phyloP scores from a whole-genome alignment of 2,113 vertebrate species.

The Fregata magnificens region DNA sequence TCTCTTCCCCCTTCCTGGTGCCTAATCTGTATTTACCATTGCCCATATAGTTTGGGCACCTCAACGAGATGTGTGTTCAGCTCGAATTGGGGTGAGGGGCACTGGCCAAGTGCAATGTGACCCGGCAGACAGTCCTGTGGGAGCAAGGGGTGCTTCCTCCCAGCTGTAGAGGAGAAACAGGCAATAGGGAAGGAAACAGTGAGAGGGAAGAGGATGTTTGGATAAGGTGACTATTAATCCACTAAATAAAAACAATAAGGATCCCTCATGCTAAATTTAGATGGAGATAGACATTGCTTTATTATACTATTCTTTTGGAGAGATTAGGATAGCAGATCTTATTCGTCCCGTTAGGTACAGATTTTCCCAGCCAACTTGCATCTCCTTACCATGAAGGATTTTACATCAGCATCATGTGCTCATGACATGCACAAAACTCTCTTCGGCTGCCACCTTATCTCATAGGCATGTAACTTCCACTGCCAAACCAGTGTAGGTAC shows the following conservation, averaged over 20 bases:
- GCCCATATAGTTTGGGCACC: not conserved
- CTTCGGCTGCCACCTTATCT: not conserved
- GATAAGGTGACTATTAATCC: not conserved
- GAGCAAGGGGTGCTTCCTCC: not conserved
- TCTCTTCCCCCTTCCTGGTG: not conserved
- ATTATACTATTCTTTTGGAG: not conserved
- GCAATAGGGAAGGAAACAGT: not conserved
- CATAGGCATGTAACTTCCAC: not conserved
- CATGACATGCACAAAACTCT: not conserved
- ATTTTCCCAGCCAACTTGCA: not conserved
- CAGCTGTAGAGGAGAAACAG: not conserved
- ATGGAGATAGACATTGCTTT: not conserved
- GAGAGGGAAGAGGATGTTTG: not conserved
- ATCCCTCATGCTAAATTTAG: not conserved
- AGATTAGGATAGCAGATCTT: not conserved
- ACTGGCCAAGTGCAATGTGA: not conserved
- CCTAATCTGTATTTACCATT: not conserved
- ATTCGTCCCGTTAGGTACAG: rapidly evolving
- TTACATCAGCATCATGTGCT: not conserved
- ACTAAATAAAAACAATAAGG: not conserved
- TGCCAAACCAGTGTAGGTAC: not conserved
- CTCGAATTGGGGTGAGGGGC: not conserved
- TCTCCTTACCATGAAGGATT: not conserved
- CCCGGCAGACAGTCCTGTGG: not conserved
- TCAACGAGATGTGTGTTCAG: not conserved